Base-by-base conservation (phyloP, 2,888 invertebrate genomes). In the Xanthorhoe spadicearia region DNA sequence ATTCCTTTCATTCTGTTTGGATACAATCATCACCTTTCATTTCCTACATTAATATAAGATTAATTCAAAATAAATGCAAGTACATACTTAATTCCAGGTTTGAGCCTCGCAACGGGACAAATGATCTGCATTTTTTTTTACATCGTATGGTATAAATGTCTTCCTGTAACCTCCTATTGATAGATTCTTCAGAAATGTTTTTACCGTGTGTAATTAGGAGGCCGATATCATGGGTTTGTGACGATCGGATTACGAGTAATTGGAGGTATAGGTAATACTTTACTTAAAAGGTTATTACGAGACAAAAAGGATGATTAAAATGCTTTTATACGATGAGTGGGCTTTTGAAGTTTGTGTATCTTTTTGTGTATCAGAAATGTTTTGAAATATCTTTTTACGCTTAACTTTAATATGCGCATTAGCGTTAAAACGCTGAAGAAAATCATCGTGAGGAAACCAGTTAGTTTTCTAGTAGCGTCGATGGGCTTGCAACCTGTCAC, bases 181-280 rank as follows among this genome's bases (percentile, higher is more conserved):
- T 84, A 78, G 77, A 77, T 79, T 77, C 75, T 76, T 73, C 66
- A 69, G 72, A 76, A 81, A 78, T 83, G 83, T 83, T 86, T 86
- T 86, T 86, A 82, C 78, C 73, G 64, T 64, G 75, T 69, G 78
- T 79, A 85, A 86, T 87, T 85, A 83, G 70, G 38, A 51, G 62
- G 72, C 62, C 70, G 43, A 53, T 57, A 61, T 58, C 51, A 23
- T 18, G 13, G 19, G 18, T 23, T 59, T 28, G 50, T n/a, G 58
- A 50, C 56, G 48, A 46, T 15, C 15, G 49, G 50, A 57, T 57
- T 57, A 38, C 54, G 32, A 10, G 55, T 51, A 38, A 50, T 38
- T 43, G 15, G 28, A 49, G 13, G 46, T 43, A 23, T 13, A 23
- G 51, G 23, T 23, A 6, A 48, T 17, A 48, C 48, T 48, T 48